phyloP scores from a whole-genome alignment of 2,797 vertebrate genomes.

The Enteromius thamalakanensis region DNA sequence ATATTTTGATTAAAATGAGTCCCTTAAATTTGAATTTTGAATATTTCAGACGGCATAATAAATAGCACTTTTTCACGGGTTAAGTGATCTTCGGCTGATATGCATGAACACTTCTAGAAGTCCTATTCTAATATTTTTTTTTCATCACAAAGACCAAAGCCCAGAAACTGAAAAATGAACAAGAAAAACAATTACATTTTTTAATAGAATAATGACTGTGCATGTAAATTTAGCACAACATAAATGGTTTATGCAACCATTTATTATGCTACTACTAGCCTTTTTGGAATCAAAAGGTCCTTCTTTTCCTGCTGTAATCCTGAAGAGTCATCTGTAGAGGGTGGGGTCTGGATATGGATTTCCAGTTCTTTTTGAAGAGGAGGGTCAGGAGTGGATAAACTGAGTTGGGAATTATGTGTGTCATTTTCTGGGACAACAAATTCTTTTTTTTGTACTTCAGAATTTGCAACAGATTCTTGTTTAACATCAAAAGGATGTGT shows the following conservation, averaged over 20 bases:
- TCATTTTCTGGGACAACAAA: slow-evolving; percentile 70
- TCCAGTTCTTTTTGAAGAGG: slow-evolving; percentile 72
- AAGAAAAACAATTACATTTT: background rate
- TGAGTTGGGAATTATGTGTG: slow-evolving; percentile 66
- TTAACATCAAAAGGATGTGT: slow-evolving; percentile 29
- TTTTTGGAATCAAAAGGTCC: slow-evolving; percentile 87
- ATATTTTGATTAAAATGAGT: background rate
- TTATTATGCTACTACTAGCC: slow-evolving; percentile 96
- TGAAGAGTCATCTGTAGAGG: slow-evolving; percentile 70
- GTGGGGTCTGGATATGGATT: slow-evolving; percentile 74
- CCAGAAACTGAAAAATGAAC: background rate
- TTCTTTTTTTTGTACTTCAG: slow-evolving; percentile 61
- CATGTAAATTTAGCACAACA: slow-evolving; percentile 75
- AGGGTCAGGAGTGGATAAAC: slow-evolving; percentile 74
- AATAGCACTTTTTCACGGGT: background rate
- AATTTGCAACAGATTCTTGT: slow-evolving; percentile 26
- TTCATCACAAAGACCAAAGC: background rate
- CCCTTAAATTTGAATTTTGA: background rate
- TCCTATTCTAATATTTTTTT: background rate
- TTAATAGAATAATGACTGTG: slow-evolving; percentile 3
- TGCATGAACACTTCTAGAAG: background rate
- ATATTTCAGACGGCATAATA: background rate
- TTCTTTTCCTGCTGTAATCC: slow-evolving; percentile 76
- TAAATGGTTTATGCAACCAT: slow-evolving; percentile 87
- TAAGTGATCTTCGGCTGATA: background rate